Percentiles rank a stretch among this genome's conserved stretches.
phyloP scores from a whole-genome alignment of 1,140 invertebrate species.

The Anastatus disparis region DNA sequence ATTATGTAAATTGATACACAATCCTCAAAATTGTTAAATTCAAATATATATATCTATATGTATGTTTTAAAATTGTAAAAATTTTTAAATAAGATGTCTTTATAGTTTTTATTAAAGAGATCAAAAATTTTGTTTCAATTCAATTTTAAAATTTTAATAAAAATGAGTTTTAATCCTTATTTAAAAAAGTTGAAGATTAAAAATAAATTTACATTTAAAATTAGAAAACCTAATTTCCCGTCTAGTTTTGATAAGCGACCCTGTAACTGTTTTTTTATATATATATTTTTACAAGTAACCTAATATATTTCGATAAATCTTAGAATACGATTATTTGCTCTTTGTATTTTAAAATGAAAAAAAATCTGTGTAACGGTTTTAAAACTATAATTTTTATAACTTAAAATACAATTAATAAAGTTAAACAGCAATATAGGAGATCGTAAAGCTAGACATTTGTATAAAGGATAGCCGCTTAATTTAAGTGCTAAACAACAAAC shows the following conservation, averaged over 20 bases:
- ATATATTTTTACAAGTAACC: too few species aligned
- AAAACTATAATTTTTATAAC: too few species aligned
- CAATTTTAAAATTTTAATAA: too few species aligned
- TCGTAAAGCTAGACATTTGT: slow-evolving; percentile 12
- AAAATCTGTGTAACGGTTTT: too few species aligned
- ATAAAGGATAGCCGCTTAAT: slow-evolving; percentile 13
- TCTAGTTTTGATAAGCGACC: slow-evolving; percentile 7
- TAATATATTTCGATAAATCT: too few species aligned
- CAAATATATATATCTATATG: background rate
- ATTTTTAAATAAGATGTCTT: background rate
- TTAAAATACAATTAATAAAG: too few species aligned
- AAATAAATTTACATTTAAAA: too few species aligned
- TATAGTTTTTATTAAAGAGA: background rate
- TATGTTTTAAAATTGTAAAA: background rate
- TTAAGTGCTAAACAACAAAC: slow-evolving; percentile 25
- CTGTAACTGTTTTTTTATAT: background rate
- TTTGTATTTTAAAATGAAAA: too few species aligned
- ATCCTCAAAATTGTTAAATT: background rate
- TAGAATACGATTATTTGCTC: too few species aligned
- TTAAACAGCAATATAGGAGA: too few species aligned
- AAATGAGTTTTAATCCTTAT: too few species aligned
- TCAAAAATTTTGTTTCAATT: background rate
- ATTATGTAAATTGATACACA: background rate
- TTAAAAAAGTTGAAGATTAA: too few species aligned
- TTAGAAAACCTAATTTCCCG: slow-evolving; percentile 18